These are phyloP conservation scores for Pseudomugil gertrudae DNA, from an alignment of 2,797 vertebrate species.

Conservation along the genomic window DNA sequence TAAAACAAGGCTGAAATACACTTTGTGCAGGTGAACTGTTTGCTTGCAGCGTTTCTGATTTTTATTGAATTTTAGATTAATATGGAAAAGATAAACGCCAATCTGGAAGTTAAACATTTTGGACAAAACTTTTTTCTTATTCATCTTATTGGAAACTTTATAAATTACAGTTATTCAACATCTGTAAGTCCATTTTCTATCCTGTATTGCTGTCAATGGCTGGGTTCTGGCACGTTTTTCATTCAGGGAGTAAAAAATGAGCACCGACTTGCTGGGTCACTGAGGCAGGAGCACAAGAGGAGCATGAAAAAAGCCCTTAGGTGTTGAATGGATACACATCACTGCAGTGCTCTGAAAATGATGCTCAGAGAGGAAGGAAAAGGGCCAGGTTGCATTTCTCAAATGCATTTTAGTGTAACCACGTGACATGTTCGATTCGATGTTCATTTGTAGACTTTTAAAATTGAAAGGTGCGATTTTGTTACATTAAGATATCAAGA, in stretches of 20 bases:
- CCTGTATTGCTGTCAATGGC: slow-evolving; percentile 14
- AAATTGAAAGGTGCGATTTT: too few species aligned
- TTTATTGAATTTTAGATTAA: background rate
- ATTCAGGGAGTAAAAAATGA: slow-evolving; percentile 22
- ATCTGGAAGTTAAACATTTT: too few species aligned
- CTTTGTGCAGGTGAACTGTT: background rate
- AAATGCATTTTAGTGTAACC: background rate
- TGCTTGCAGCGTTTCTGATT: background rate
- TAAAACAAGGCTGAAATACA: background rate
- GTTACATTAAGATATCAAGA: too few species aligned
- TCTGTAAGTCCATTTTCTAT: slow-evolving; percentile 9
- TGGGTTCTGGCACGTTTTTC: slow-evolving; percentile 31
- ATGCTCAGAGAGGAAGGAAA: slow-evolving; percentile 10
- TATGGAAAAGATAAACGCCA: background rate
- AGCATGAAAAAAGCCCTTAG: slow-evolving; percentile 32
- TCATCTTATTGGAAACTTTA: background rate
- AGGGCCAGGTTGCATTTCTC: background rate
- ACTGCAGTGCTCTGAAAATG: slow-evolving; percentile 36
- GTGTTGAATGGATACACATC: slow-evolving; percentile 41
- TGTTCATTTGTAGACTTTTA: background rate
- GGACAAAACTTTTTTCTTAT: background rate
- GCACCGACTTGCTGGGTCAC: slow-evolving; percentile 34
- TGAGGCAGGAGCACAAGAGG: slow-evolving; percentile 25
- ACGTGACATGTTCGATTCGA: background rate
- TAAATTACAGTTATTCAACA: background rate